phyloP scores from a whole-genome alignment of 2,797 vertebrate genomes.

The Phrynocephalus forsythii region DNA sequence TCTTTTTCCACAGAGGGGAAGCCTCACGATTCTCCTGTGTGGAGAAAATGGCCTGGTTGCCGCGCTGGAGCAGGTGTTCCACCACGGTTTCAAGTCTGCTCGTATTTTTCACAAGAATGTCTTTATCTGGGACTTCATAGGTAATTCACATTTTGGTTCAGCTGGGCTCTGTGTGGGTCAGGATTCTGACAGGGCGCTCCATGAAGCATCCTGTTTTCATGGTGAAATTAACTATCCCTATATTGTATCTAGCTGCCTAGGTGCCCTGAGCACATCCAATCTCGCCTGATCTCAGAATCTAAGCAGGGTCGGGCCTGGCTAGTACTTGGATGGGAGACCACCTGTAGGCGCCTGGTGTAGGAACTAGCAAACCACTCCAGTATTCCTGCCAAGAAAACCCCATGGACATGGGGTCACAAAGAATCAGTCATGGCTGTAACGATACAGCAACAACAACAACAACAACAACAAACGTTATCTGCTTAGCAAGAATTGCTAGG shows the following conservation, averaged over 20 bases:
- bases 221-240: not conserved
- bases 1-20: constrained; percentile 85
- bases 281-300: too few species aligned
- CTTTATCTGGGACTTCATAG: constrained; percentile 98
- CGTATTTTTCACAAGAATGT: constrained; percentile 96
- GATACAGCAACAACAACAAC: too few species aligned
- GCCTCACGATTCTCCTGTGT: constrained; percentile 91
- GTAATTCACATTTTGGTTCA: constrained; percentile 73
- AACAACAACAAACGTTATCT: not conserved
- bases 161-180: not conserved
- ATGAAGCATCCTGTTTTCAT: not conserved
- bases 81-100: constrained; percentile 91
- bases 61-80: constrained; percentile 94
- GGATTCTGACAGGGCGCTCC: not conserved
- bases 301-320: too few species aligned
- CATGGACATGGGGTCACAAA: too few species aligned
- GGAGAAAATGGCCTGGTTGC: constrained; percentile 93
- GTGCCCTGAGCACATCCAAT: too few species aligned
- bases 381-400: too few species aligned
- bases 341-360: too few species aligned
- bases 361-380: too few species aligned
- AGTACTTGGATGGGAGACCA: too few species aligned
- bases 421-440: too few species aligned
- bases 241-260: too few species aligned
- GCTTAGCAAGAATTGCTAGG: not conserved